Base-by-base conservation (phyloP, 1,140 invertebrate genomes). In the Saccostrea glomerata region DNA sequence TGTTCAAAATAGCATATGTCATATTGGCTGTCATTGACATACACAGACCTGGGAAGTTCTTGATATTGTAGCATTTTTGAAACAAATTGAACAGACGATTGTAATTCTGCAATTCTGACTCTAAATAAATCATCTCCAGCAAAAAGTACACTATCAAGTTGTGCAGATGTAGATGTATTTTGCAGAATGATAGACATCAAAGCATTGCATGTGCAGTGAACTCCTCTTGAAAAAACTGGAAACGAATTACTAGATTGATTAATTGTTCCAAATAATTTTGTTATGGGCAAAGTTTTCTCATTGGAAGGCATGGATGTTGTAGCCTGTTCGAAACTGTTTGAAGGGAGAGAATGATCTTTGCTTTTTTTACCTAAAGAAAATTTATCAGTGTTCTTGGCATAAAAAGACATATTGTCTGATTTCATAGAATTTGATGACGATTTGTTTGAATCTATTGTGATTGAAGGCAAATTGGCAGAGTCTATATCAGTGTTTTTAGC, bases 191-290 rank as follows among this genome's bases (percentile, higher is more conserved):
- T 23, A 2, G 54, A 58, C 84, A 85, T 85, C 58, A 85, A 63
- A 25, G 55, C 84, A 85, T 85, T 85, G 56, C 84, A 85, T 85
- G 84, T 85, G 30, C 84, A 85, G 15, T 85, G 84, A 58, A 60
- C 58, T 12, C 84, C 84, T 60, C 56, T 58, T 13, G 25, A 85
- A 85, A 25, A 85, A 17, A 20, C 55, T n/a, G 84, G 55, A 36
- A 85, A 85, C 17, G 12, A 60, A 23, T 60, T n/a, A 85, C 25
- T 85, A 85, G 84, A 30, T 85, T 85, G 84, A 85, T 60, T 47
- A 17, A 56, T 55, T 84, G 40, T 54, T n/a, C 15, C 83, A 58
- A 84, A 84, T 47, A 82, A 20, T 13, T 25, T 82, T 82, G 47
- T 47, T 47, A 47, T 47, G 47, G 47, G 47, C 5, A 47, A 47